Evolutionary conservation across 2,888 invertebrate species (phyloP).

Genomic region (Cosmia pyralina): DNA sequence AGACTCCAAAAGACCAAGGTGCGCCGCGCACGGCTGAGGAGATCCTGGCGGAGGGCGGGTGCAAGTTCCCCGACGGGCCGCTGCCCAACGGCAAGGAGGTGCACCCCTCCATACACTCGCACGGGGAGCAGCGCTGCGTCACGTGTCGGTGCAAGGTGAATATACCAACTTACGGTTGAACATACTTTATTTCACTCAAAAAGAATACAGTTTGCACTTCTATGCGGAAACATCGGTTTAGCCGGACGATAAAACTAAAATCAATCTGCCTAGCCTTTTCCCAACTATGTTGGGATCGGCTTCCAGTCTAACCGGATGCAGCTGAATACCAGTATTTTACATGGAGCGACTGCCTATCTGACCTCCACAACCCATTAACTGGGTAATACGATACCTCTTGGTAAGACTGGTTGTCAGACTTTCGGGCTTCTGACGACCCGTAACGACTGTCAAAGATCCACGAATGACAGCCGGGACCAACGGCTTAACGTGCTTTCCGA

Average conservation of each 20-base stretch:
- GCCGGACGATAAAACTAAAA: background rate
- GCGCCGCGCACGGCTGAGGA: constrained; percentile 91
- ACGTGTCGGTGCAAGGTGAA: constrained; percentile 97
- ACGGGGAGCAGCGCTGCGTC: constrained; percentile 97
- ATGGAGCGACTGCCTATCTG: too few species aligned
- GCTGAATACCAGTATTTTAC: too few species aligned
- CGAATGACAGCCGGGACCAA: too few species aligned
- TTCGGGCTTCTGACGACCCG: too few species aligned
- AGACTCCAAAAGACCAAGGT: constrained; percentile 84
- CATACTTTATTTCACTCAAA: background rate
- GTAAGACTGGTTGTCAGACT: too few species aligned
- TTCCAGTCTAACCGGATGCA: too few species aligned
- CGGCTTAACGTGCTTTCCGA: too few species aligned
- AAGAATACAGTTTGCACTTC: background rate
- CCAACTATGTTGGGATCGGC: too few species aligned
- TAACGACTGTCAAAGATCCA: too few species aligned
- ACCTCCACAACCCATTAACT: too few species aligned
- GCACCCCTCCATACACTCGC: constrained; percentile 96
- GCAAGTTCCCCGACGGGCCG: constrained; percentile 93
- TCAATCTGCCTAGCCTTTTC: too few species aligned
- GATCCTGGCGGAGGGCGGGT: constrained; percentile 94
- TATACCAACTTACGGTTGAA: background rate
- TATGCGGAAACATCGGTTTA: background rate
- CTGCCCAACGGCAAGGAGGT: constrained; percentile 94
- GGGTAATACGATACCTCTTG: too few species aligned